These are phyloP conservation scores for Spodoptera frugiperda DNA, from an alignment of 1,140 invertebrate genomes.

Conservation along the genomic window DNA sequence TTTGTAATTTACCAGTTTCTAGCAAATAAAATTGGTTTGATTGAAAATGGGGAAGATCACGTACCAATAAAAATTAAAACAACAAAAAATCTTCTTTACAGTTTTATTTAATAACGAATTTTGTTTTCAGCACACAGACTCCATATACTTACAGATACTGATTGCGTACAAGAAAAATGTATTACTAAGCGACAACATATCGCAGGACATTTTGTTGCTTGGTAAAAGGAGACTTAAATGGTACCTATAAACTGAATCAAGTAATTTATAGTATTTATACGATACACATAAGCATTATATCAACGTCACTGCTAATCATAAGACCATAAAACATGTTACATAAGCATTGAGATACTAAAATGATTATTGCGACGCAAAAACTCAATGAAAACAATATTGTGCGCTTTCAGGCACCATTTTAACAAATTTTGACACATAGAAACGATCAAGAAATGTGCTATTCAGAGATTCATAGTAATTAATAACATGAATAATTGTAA, in stretches of 20 bases:
- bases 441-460: background rate
- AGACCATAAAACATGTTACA: background rate
- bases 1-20: too few species aligned
- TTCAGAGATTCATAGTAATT: background rate
- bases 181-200: background rate
- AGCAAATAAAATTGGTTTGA: too few species aligned
- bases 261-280: background rate
- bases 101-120: slow-evolving; percentile 33
- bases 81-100: background rate
- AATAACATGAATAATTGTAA: too few species aligned
- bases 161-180: slow-evolving; percentile 23
- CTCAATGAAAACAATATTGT: background rate
- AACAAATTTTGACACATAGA: background rate
- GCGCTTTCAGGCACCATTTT: slow-evolving; percentile 17
- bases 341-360: slow-evolving; percentile 8
- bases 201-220: background rate
- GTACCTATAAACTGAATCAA: slow-evolving; percentile 5
- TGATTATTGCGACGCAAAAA: slow-evolving; percentile 13
- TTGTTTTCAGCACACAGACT: slow-evolving; percentile 23
- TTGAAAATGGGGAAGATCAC: too few species aligned
- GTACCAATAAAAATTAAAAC: background rate
- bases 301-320: slow-evolving; percentile 4
- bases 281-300: background rate
- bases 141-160: slow-evolving; percentile 25
- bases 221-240: background rate